Evolutionary conservation across 2,113 vertebrate genomes (phyloP), one percentile per base, ranked within the genome.

Genomic region (Labeo rohita): DNA sequence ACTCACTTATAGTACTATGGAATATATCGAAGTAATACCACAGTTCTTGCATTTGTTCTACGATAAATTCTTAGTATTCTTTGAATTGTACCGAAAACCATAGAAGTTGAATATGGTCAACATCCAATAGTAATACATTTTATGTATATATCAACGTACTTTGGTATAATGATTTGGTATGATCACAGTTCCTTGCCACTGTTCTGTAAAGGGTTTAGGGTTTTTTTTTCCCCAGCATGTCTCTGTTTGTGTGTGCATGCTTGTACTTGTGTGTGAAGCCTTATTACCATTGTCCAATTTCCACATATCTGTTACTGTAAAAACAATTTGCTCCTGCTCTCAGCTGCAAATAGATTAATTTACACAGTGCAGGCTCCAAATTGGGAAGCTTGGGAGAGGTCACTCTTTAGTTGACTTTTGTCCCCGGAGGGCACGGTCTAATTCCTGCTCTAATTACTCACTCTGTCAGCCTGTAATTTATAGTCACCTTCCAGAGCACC

Each of bases 391-490:
- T 56, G 76, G 63, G 65, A 54, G 82, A 86, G 88, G 88, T 89
- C 88, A 89, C 82, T 84, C 85, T 83, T 56, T 70, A 80, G 75
- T 83, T 89, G 85, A 87, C 88, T 87, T 84, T 79, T 87, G 80
- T 89, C 88, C 88, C 88, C 36, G 4, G 82, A 83, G 88, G 81
- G 68, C 80, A 70, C 43, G 8, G 43, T 84, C 74, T 86, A 89
- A 86, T 86, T 89, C 85, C 81, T 86, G 88, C 74, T 83, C 85
- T 89, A 89, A 89, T 89, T 89, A 89, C 85, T 84, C 84, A 89
- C 75, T 89, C 85, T 89, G 82, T 86, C 84, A 84, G 74, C 56
- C 63, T 63, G 82, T 89, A 89, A 89, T 89, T 89, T 89, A 86
- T 87, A 86, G 88, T 89, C 85, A 89, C 88, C 88, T 89, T 89